Evolutionary conservation across 2,888 invertebrate species (phyloP).

Genomic region (Hesperia comma): DNA sequence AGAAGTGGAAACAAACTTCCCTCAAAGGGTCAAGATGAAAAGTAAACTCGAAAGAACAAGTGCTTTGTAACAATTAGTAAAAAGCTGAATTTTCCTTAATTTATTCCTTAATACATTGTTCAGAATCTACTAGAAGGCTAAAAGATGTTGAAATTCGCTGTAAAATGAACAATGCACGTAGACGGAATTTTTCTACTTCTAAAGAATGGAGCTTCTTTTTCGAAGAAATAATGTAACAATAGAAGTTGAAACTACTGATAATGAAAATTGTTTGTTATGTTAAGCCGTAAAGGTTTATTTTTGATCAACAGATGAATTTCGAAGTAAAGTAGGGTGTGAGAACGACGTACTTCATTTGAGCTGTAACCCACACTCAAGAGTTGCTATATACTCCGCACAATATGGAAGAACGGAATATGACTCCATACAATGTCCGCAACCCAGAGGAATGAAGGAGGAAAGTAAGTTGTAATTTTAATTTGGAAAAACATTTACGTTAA

Average conservation of each 20-base stretch:
- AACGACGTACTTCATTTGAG: slow-evolving; percentile 94
- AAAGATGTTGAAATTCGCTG: slow-evolving; percentile 21
- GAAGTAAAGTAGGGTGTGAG: slow-evolving; percentile 96
- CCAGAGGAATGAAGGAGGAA: slow-evolving; percentile 93
- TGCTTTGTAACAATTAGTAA: slow-evolving; percentile 28
- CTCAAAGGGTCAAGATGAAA: slow-evolving; percentile 33
- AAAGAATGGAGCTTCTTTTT: neutral
- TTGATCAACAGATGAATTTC: slow-evolving; percentile 91
- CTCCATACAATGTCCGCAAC: slow-evolving; percentile 93
- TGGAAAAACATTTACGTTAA: too few relatives aligned
- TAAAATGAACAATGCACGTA: slow-evolving; percentile 19
- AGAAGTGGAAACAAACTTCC: slow-evolving; percentile 28
- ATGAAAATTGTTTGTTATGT: neutral
- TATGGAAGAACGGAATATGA: slow-evolving; percentile 95
- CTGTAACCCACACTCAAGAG: slow-evolving; percentile 93
- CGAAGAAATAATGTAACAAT: neutral
- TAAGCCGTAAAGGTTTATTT: slow-evolving; percentile 16
- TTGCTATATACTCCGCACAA: slow-evolving; percentile 96
- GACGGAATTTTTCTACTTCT: neutral
- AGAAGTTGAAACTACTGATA: neutral
- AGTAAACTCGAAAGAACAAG: slow-evolving; percentile 34
- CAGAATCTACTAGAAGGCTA: slow-evolving; percentile 8
- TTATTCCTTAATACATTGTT: slow-evolving; percentile 22
- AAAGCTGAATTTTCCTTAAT: slow-evolving; percentile 25
- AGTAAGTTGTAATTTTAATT: slow-evolving; percentile 80